Evolutionary conservation across 2,113 vertebrate species (phyloP).

Genomic region (Sula dactylatra): DNA sequence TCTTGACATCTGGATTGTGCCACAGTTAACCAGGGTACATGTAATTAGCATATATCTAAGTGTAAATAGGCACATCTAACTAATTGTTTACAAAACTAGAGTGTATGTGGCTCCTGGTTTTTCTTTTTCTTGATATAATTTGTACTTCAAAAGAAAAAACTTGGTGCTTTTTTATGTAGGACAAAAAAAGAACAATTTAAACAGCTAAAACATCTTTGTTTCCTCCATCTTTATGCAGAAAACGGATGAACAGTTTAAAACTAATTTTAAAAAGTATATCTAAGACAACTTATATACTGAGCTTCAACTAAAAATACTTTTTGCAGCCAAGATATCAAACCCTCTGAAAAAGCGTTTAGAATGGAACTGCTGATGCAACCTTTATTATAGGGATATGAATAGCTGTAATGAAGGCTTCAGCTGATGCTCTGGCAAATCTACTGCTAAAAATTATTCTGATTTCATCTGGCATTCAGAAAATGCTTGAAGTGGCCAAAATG

Average conservation of each 20-base stretch:
- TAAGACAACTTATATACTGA: background rate
- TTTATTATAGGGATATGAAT: slow-evolving; percentile 57
- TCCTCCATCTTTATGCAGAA: background rate
- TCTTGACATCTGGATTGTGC: background rate
- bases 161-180: background rate
- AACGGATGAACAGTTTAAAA: slow-evolving; percentile 32
- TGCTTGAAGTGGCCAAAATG: slow-evolving; percentile 49
- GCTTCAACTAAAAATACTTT: slow-evolving; percentile 34
- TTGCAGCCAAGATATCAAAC: slow-evolving; percentile 11
- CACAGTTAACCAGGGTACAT: background rate
- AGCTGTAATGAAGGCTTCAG: slow-evolving; percentile 61
- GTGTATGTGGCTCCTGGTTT: background rate
- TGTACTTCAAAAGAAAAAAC: background rate
- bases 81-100: no score
- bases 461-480: slow-evolving; percentile 56
- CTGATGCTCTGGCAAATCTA: slow-evolving; percentile 40
- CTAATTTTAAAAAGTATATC: background rate
- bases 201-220: background rate
- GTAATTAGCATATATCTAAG: background rate
- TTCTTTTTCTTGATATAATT: background rate
- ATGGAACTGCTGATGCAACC: slow-evolving; percentile 45
- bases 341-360: background rate
- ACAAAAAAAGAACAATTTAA: background rate
- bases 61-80: background rate
- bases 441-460: slow-evolving; percentile 33